Conservation (phyloP, 2,113 vertebrate species). For the Urocolius indicus region DNA sequence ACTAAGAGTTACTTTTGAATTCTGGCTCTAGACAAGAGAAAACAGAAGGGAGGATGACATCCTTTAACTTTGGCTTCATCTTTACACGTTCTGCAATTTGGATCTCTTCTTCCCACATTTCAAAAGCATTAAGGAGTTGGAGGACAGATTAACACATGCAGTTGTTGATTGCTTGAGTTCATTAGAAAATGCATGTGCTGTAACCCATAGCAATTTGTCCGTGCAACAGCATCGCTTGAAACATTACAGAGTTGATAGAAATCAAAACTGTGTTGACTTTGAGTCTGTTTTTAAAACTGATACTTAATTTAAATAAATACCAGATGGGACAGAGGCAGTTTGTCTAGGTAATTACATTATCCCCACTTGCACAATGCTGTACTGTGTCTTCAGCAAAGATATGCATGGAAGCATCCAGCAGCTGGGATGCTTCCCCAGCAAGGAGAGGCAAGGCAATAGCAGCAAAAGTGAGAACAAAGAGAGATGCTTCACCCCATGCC, state of each 20-base stretch:
- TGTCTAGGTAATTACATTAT: neutral
- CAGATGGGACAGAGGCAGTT: neutral
- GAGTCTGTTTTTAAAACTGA: neutral
- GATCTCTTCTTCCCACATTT: neutral
- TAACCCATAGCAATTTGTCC: neutral
- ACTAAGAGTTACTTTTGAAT: neutral
- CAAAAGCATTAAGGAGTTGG: neutral
- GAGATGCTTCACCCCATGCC: neutral
- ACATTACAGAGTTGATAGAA: neutral
- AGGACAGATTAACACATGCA: neutral
- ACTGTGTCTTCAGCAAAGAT: neutral
- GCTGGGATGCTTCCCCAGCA: neutral
- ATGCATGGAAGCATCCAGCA: neutral
- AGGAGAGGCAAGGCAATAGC: neutral
- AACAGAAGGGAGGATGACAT: neutral
- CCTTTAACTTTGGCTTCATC: neutral
- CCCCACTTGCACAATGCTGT: neutral
- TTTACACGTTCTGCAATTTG: neutral
- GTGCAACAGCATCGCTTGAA: accelerated
- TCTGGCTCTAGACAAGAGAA: neutral
- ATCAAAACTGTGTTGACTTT: neutral
- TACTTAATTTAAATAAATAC: neutral
- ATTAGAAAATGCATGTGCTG: neutral
- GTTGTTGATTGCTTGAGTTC: neutral
- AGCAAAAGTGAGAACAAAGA: neutral